Evolutionary conservation across 2,888 invertebrate genomes (phyloP).

Genomic region (Volucella bombylans): DNA sequence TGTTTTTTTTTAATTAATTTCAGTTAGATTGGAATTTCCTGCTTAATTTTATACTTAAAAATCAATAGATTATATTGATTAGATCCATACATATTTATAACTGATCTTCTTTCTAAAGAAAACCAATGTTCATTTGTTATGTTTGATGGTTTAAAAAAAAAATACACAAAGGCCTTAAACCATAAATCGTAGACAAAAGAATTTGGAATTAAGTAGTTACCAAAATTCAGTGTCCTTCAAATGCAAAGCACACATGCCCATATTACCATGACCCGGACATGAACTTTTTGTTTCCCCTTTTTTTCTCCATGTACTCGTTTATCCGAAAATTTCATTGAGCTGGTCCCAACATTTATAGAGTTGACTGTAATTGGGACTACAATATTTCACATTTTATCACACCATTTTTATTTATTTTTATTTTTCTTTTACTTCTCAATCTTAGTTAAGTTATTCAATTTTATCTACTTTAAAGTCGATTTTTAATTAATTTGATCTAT

Average conservation of each 20-base stretch:
- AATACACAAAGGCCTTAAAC: not conserved
- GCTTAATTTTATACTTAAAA: not conserved
- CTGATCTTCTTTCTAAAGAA: not conserved
- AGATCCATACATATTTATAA: conserved; percentile 7
- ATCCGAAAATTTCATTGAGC: too few relatives aligned
- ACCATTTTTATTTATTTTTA: conserved; percentile 10
- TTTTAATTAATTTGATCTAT: conserved; percentile 8
- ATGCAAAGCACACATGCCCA: conserved; percentile 9
- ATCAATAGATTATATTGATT: conserved; percentile 19
- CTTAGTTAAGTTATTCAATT: conserved; percentile 2
- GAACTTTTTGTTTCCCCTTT: not conserved
- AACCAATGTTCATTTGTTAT: not conserved
- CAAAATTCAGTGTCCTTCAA: conserved; percentile 19
- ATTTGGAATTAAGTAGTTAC: not conserved
- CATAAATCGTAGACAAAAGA: conserved; percentile 9
- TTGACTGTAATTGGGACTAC: conserved; percentile 4
- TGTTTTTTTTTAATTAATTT: too few relatives aligned
- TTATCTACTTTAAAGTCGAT: conserved; percentile 1
- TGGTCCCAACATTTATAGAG: too few relatives aligned
- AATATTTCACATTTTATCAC: not conserved
- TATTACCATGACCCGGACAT: conserved; percentile 29
- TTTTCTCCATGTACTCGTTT: too few relatives aligned
- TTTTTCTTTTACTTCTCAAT: conserved; percentile 1
- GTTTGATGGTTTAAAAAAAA: not conserved
- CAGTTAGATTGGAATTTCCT: conserved; percentile 1